Conservation (phyloP, 2,113 vertebrate species). For the Columba janthina region DNA sequence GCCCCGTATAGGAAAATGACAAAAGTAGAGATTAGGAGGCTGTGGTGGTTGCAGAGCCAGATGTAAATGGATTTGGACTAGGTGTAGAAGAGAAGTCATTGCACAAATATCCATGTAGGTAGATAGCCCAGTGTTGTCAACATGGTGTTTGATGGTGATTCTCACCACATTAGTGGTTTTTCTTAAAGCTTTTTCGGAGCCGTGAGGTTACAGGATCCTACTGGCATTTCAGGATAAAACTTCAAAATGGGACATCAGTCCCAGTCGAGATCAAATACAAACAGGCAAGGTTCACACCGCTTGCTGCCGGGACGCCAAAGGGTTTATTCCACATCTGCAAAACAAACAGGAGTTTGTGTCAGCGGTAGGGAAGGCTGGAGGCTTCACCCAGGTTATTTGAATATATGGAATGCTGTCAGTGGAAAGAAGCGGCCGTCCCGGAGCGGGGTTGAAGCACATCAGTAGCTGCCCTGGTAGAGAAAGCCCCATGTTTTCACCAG, state of each 20-base stretch:
- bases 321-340: neutral
- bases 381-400: neutral
- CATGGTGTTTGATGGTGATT: neutral
- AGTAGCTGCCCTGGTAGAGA: neutral
- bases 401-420: rapidly evolving
- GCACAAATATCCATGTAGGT: rapidly evolving
- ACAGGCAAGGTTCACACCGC: neutral
- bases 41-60: neutral
- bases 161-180: neutral
- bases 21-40: neutral
- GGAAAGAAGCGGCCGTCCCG: neutral
- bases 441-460: neutral
- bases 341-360: neutral
- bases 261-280: neutral
- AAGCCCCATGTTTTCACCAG: neutral
- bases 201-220: neutral
- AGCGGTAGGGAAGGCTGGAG: neutral
- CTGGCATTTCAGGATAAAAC: neutral
- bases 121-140: neutral
- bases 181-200: neutral
- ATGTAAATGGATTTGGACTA: neutral
- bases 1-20: neutral
- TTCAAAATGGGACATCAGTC: neutral
- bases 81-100: neutral
- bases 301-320: neutral